Evolutionary conservation across 1,140 invertebrate species (phyloP), one percentile per base, ranked within the genome.

Genomic region (Heliconius melpomene): DNA sequence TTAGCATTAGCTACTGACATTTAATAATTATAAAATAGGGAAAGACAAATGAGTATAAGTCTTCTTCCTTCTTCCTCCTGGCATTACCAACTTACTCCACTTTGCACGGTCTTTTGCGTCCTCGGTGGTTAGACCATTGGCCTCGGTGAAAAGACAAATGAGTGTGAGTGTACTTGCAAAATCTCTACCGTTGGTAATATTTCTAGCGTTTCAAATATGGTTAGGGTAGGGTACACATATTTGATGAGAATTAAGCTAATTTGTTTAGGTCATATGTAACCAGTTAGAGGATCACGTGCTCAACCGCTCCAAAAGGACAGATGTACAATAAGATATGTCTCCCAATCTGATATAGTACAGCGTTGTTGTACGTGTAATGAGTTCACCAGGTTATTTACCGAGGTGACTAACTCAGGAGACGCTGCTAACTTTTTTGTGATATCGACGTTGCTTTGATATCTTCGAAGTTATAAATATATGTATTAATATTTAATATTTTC

Each of bases 351-450:
- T 79, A 84, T 81, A 85, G 80, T 73, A 80, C 77, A 82, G 85
- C 82, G 83, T 83, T 85, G 83, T 84, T 80, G 82, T 84, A 87
- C 85, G 81, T 88, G 83, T 84, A 84, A 84, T 75, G 83, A 85
- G 85, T 84, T 85, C 83, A 84, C 72, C 83, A 85, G 84, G 88
- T 88, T 90, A 88, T 90, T 87, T 80, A 52, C 71, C 66, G 79
- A 87, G 82, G 82, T 87, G 87, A 87, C 83, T 87, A 84, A 85
- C 86, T 77, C 82, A 75, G 81, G 78, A 80, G 79, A 75, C 85
- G 76, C 81, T 84, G 78, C 79, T 76, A 79, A 80, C 60, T 81
- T 77, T 82, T 81, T 78, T 71, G 72, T 79, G 83, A 85, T 85
- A 83, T 85, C 80, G 40, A 29, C 23, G 54, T 57, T 9, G 32